Conservation (phyloP, 2,797 vertebrate genomes). For the Cottoperca gobio region DNA sequence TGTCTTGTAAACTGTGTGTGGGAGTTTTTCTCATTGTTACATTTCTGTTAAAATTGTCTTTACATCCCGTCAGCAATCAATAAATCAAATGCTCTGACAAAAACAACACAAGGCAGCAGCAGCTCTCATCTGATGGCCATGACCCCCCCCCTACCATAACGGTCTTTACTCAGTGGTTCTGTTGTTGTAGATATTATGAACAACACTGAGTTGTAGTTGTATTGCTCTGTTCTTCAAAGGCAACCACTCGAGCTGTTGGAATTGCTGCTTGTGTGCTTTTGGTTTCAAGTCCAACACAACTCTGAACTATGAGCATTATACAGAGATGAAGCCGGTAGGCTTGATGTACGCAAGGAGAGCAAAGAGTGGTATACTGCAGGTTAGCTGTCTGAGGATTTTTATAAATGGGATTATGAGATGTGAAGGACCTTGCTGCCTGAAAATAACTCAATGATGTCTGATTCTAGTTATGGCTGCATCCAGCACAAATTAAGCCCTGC, state of each 20-base stretch:
- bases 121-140: not conserved
- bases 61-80: no score
- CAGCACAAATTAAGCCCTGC: conserved; percentile 51
- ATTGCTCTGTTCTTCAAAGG: not conserved
- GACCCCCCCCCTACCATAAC: not conserved
- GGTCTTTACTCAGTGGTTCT: not conserved
- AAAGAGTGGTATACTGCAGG: not conserved
- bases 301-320: not conserved
- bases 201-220: not conserved
- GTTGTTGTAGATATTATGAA: not conserved
- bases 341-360: not conserved
- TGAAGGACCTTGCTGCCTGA: conserved; percentile 6
- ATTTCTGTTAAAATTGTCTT: no score
- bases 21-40: no score
- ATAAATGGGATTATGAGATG: conserved; percentile 33
- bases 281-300: not conserved
- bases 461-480: conserved; percentile 21
- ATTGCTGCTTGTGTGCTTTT: not conserved
- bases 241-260: not conserved
- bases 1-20: no score
- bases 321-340: not conserved
- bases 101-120: not conserved
- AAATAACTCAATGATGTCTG: conserved; percentile 6
- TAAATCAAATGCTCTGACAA: no score
- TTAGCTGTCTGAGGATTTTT: conserved; percentile 12